These are phyloP conservation scores for Neoaliturus tenellus DNA, from an alignment of 2,888 invertebrate species.

Conservation along the genomic window DNA sequence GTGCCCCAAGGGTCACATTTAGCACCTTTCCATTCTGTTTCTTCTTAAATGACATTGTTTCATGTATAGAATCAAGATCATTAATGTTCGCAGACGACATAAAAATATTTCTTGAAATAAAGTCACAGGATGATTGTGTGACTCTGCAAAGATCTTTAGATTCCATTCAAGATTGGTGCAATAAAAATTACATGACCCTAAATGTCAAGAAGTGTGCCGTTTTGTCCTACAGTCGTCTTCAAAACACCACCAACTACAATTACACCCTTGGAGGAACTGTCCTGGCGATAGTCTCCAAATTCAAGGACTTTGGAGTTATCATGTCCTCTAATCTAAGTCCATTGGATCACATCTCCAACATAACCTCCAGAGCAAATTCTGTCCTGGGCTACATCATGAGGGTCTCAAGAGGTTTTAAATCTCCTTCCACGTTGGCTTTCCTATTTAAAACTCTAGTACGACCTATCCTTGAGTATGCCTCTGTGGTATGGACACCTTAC, in stretches of 20 bases:
- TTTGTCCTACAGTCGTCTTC: background rate
- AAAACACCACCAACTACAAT: background rate
- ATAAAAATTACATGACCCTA: background rate
- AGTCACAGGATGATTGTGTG: background rate
- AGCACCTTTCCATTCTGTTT: background rate
- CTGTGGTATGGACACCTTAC: background rate
- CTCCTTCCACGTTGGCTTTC: background rate
- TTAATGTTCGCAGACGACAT: background rate
- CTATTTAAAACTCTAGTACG: background rate
- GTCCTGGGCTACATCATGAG: background rate
- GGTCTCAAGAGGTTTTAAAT: background rate
- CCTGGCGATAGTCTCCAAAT: background rate
- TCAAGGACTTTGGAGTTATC: background rate
- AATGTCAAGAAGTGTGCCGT: background rate
- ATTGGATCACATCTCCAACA: background rate
- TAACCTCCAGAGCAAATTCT: background rate
- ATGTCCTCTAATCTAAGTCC: background rate
- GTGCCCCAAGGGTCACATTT: constrained; percentile 8
- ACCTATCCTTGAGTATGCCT: background rate
- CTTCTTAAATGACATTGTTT: background rate
- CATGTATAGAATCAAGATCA: background rate
- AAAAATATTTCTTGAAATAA: background rate
- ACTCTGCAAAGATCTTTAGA: background rate
- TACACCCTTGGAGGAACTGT: background rate
- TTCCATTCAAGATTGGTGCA: background rate